Evolutionary conservation across 2,113 vertebrate species (phyloP).

Genomic region (Oenanthe melanoleuca): DNA sequence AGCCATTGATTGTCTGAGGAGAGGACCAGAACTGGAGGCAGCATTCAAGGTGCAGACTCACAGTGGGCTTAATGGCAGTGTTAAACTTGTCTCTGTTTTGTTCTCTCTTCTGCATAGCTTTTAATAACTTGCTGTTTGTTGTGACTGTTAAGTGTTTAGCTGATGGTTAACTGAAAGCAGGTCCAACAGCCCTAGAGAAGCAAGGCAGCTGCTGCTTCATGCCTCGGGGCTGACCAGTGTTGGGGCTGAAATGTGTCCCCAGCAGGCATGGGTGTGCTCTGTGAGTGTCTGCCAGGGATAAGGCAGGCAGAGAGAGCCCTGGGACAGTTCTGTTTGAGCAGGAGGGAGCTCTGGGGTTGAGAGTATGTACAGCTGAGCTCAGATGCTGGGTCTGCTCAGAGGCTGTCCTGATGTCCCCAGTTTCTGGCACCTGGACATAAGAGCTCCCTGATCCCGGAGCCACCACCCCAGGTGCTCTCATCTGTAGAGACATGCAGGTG

Average conservation of each 20-base stretch:
- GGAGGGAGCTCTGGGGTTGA: background rate
- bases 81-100: background rate
- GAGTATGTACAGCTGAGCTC: background rate
- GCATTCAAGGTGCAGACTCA: background rate
- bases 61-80: background rate
- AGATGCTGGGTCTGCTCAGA: rapidly evolving
- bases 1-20: rapidly evolving
- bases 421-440: background rate
- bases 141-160: background rate
- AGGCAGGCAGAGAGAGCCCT: background rate
- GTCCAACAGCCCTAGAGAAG: background rate
- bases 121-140: background rate
- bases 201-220: background rate
- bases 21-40: background rate
- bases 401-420: background rate
- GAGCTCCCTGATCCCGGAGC: background rate
- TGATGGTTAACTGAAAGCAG: background rate
- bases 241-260: background rate
- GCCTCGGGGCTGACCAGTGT: rapidly evolving
- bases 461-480: rapidly evolving
- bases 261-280: background rate
- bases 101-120: background rate
- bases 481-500: rapidly evolving
- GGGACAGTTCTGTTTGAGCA: background rate
- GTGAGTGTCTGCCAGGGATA: background rate